phyloP scores from a whole-genome alignment of 2,888 invertebrate genomes.

The Busseola fusca region DNA sequence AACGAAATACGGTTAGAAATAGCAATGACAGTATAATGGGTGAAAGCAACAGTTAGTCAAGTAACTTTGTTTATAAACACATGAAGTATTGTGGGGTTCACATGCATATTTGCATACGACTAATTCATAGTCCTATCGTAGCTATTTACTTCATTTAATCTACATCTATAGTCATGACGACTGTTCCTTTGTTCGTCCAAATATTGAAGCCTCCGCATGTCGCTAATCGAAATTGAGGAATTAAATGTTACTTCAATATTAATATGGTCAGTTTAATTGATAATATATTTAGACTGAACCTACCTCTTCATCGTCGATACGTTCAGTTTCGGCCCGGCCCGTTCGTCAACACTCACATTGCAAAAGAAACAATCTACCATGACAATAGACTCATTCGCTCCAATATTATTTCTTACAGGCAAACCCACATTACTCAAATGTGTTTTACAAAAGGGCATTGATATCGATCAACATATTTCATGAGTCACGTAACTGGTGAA shows the following conservation, averaged over 20 bases:
- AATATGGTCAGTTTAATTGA: conserved; percentile 64
- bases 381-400: conserved; percentile 87
- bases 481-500: conserved; percentile 2
- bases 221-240: conserved; percentile 86
- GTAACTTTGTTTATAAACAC: conserved; percentile 89
- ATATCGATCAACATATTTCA: conserved; percentile 1
- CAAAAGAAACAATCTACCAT: conserved; percentile 89
- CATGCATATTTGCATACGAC: conserved; percentile 85
- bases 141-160: conserved; percentile 72
- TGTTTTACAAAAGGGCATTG: not conserved
- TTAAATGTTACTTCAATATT: conserved; percentile 64
- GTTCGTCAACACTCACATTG: conserved; percentile 84
- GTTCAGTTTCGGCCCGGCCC: conserved; percentile 84
- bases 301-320: conserved; percentile 86
- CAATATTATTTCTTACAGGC: conserved; percentile 83
- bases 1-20: conserved; percentile 65
- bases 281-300: conserved; percentile 82
- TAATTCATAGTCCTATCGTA: conserved; percentile 74
- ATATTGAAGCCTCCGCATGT: conserved; percentile 83
- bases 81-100: conserved; percentile 86
- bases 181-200: conserved; percentile 82
- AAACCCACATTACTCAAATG: conserved; percentile 39
- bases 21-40: conserved; percentile 71
- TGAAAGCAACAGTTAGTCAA: conserved; percentile 84
- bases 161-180: conserved; percentile 88